phyloP scores from a whole-genome alignment of 2,113 vertebrate species.

The Melierax canorus region DNA sequence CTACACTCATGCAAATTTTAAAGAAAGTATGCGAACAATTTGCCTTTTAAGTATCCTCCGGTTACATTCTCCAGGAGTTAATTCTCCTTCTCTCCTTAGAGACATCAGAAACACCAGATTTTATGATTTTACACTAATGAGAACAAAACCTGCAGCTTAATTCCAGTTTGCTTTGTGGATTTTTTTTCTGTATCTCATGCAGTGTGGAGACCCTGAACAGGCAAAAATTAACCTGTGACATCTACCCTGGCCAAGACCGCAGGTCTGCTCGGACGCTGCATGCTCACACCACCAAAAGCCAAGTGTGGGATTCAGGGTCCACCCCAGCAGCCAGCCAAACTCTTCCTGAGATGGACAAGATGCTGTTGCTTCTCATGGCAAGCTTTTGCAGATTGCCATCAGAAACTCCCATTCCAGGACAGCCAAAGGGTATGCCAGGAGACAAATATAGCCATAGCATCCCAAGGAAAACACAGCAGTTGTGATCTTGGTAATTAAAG shows the following conservation, averaged over 20 bases:
- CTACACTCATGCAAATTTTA: constrained; percentile 61
- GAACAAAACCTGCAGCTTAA: constrained; percentile 15
- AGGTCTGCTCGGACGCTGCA: accelerated
- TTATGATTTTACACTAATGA: constrained; percentile 47
- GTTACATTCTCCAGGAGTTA: constrained; percentile 28
- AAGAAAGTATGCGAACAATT: constrained; percentile 56
- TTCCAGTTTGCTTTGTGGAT: neutral
- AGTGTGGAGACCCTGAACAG: accelerated
- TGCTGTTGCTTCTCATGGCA: neutral
- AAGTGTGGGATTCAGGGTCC: accelerated
- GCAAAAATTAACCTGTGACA: neutral
- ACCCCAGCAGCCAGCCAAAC: neutral
- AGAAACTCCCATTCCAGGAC: neutral
- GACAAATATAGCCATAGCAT: neutral
- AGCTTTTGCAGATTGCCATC: neutral
- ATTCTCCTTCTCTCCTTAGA: constrained; percentile 10
- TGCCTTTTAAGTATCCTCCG: constrained; percentile 41
- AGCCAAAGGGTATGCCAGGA: neutral
- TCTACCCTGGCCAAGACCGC: neutral
- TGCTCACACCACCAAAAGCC: neutral
- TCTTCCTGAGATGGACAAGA: neutral
- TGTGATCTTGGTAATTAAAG: neutral
- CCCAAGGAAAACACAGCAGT: neutral
- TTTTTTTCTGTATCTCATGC: neutral
- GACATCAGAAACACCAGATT: constrained; percentile 28